Base-by-base conservation (phyloP, 1,140 invertebrate species). In the Brevipalpus yothersi region DNA sequence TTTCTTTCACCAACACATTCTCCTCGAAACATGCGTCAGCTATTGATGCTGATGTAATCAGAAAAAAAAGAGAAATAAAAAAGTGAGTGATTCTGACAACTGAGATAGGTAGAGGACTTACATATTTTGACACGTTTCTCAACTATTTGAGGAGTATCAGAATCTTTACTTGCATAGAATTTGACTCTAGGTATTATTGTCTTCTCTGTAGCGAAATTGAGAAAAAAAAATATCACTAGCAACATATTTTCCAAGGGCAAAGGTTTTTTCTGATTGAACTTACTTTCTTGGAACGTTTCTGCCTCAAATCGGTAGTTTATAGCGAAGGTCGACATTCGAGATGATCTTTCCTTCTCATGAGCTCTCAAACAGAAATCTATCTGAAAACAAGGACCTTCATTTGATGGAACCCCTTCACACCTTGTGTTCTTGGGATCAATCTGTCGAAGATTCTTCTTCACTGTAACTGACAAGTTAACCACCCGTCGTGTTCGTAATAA, bases 351-450 rank as follows among this genome's bases (percentile, higher is more conserved):
- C 12, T 63, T 49, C 9, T 10, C 13, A 54, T 61, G 1, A 79
- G 39, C 7, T 78, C 63, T 80, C 66, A 86, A 89, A 68, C 89
- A 93, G 0, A 85, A 80, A 71, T 83, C 74, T 65, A 92, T 87
- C n/a, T 81, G 77, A 67, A 93, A 89, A 70, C 87, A 92, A 4
- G 85, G 85, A 59, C 81, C 74, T 66, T 82, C 79, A 3, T 80
- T 76, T 19, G 68, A 67, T 0, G 71, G 73, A 69, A 87, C 79
- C 21, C 72, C 77, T 7, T 64, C 51, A 66, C 87, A 92, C 5
- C 83, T 84, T 15, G 73, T 69, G 63, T 74, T 77, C 41, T 79
- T 82, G 0, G 85, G 84, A 72, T 91, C 85, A 62, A 93, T 85
- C 61, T 86, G 82, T 41, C 74, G 73, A 41, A 82, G 77, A 42